These are phyloP conservation scores for Dryocosmus kuriphilus DNA, from an alignment of 2,888 invertebrate genomes.

Conservation along the genomic window DNA sequence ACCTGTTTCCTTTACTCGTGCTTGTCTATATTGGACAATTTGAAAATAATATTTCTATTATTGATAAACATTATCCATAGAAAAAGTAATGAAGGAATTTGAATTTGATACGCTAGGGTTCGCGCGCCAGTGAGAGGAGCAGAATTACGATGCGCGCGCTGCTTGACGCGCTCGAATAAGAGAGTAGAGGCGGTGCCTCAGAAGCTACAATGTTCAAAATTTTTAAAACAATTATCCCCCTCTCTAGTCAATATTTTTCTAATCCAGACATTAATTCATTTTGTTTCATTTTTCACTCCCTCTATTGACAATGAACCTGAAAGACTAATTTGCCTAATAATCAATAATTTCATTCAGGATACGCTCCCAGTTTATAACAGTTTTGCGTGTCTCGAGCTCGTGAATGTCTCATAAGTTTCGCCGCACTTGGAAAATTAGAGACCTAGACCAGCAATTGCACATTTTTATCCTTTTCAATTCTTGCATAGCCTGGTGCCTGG, in stretches of 20 bases:
- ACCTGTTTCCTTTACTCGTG: not conserved
- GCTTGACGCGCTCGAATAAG: not conserved
- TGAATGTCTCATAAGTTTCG: constrained; percentile 43
- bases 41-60: not conserved
- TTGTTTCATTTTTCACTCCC: not conserved
- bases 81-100: not conserved
- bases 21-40: not conserved
- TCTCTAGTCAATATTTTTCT: not conserved
- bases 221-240: not conserved
- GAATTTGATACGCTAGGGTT: not conserved
- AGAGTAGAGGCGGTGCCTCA: not conserved
- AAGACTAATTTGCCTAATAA: not conserved
- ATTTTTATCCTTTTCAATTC: constrained; percentile 45
- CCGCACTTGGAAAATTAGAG: constrained; percentile 19
- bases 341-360: constrained; percentile 6
- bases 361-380: not conserved
- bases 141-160: not conserved
- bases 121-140: not conserved
- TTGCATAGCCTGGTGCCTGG: constrained; percentile 43
- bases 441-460: constrained; percentile 47
- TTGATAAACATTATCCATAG: not conserved
- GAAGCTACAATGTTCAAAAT: not conserved
- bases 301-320: constrained; percentile 22
- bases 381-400: constrained; percentile 49
- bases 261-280: not conserved